phyloP scores from a whole-genome alignment of 2,113 vertebrate species.

The Herpailurus yagouaroundi region DNA sequence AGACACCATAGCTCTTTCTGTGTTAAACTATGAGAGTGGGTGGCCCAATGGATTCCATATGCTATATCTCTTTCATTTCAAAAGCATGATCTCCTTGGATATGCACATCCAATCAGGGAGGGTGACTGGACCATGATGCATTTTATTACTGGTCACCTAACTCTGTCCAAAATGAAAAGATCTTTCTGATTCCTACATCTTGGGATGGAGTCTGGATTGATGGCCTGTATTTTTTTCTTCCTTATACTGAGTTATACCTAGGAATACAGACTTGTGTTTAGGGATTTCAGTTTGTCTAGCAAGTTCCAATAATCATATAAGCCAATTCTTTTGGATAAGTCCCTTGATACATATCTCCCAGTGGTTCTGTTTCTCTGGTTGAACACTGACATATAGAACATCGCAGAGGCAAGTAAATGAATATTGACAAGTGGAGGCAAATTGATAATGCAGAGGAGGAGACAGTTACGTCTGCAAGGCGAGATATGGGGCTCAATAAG shows the following conservation, averaged over 20 bases:
- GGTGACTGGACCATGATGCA: not conserved
- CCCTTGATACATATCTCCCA: not conserved
- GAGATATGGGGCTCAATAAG: not conserved
- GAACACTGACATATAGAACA: not conserved
- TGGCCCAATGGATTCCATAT: not conserved
- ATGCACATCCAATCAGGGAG: not conserved
- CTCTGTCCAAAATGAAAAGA: not conserved
- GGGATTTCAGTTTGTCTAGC: not conserved
- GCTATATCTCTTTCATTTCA: not conserved
- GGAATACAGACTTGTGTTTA: not conserved
- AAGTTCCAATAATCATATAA: not conserved
- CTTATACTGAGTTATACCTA: not conserved
- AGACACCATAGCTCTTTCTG: not conserved
- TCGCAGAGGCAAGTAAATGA: not conserved
- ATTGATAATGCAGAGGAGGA: not conserved
- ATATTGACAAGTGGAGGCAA: not conserved
- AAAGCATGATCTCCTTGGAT: not conserved
- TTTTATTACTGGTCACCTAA: not conserved
- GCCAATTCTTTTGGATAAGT: not conserved
- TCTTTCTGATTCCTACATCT: not conserved
- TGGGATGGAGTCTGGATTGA: not conserved
- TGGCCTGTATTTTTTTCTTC: not conserved
- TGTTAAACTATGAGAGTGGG: not conserved
- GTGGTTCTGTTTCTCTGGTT: not conserved
- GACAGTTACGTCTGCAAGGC: not conserved